Base-by-base conservation (phyloP, 2,797 vertebrate genomes). In the Limnodromus scolopaceus region DNA sequence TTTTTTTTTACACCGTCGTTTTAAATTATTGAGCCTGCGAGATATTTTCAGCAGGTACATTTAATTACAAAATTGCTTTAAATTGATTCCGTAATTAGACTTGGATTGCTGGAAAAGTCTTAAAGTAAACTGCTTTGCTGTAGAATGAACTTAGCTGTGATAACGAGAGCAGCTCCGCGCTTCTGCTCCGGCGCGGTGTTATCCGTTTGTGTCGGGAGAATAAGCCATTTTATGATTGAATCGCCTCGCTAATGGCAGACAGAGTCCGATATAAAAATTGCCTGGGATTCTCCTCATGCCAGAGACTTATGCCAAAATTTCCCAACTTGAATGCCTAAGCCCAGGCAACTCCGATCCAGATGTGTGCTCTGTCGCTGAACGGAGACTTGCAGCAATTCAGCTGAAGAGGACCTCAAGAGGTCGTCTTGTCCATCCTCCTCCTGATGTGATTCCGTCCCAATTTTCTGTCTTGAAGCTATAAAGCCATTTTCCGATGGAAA, bases 31-130 rank as follows among this genome's bases (percentile, higher is more conserved):
- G 79, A 96, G 64, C 69, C 79, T 87, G 65, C 55, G 90, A 96
- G 92, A 87, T 89, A 76, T 94, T 90, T 90, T 96, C 93, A 81
- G 87, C 84, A 93, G 92, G 57, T 93, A 90, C 58, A 54, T 95
- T 94, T 96, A 95, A 93, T 97, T 97, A 94, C 84, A 81, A 87
- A 94, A 92, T 78, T 85, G 84, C 78, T 96, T 93, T 74, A 92
- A 96, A 93, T 85, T 38, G 87, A 51, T 93, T 94, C 88, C 58
- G 16, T 91, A 79, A 95, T 91, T 87, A 92, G 95, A 84, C 83
- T 85, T 68, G 74, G 77, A 57, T 86, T 95, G 92, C 87, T 87
- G 58, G 55, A 92, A 89, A 95, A 94, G 88, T 94, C 89, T 92
- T 92, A 55, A 93, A 96, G 86, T 94, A 89, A 88, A 79, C 91